Evolutionary conservation across 2,888 invertebrate genomes (phyloP).

Genomic region (Acronicta leporina): DNA sequence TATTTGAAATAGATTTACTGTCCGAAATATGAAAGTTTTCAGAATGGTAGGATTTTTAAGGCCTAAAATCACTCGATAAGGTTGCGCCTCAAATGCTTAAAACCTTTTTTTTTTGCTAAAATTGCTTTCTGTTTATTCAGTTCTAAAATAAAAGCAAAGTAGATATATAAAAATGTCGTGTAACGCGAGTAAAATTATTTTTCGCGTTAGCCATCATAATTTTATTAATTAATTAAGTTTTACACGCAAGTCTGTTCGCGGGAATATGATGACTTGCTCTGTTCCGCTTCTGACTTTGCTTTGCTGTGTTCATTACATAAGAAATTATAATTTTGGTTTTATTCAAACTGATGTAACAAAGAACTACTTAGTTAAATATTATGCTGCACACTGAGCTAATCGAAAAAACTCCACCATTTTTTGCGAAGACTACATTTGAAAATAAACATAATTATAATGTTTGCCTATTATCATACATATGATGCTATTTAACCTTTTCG

Average conservation of each 20-base stretch:
- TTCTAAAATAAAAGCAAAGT: background rate
- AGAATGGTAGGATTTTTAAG: background rate
- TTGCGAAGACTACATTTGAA: conserved; percentile 31
- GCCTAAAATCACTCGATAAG: background rate
- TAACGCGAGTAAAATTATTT: conserved; percentile 33
- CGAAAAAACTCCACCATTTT: conserved; percentile 34
- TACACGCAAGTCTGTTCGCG: conserved; percentile 44
- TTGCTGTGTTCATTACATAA: conserved; percentile 41
- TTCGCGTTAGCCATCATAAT: conserved; percentile 42
- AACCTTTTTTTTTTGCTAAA: too few species aligned
- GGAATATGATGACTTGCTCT: conserved; percentile 48
- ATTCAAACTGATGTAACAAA: conserved; percentile 24
- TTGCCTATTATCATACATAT: conserved; percentile 48
- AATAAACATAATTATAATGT: conserved; percentile 45
- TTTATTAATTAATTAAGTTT: conserved; percentile 47
- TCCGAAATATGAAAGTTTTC: background rate
- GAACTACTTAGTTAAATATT: too few species aligned
- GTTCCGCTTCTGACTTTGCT: conserved; percentile 48
- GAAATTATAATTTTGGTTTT: conserved; percentile 44
- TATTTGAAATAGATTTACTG: background rate
- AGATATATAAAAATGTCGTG: conserved; percentile 34
- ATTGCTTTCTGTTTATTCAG: too few species aligned
- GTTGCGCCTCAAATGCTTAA: background rate
- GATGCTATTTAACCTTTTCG: conserved; percentile 51
- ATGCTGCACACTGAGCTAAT: conserved; percentile 15